These are phyloP conservation scores for Selene dorsalis DNA, from an alignment of 2,797 vertebrate species.

Conservation along the genomic window DNA sequence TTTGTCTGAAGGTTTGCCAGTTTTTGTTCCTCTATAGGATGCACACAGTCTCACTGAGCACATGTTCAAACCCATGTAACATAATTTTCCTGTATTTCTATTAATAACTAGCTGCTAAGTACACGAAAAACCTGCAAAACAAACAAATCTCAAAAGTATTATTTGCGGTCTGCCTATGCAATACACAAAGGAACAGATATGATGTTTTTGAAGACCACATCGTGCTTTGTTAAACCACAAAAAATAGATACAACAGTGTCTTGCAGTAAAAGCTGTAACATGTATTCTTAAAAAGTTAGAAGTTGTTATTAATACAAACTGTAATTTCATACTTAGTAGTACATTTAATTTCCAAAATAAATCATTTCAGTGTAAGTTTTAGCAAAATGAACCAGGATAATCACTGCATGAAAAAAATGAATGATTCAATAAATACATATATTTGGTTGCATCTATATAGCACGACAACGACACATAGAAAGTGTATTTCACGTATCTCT, in stretches of 20 bases:
- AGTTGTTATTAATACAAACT: too few species aligned
- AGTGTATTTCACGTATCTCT: neutral
- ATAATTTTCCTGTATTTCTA: neutral
- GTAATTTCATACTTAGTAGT: too few species aligned
- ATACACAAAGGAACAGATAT: neutral
- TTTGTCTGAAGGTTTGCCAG: slow-evolving; percentile 2
- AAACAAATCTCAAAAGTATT: neutral
- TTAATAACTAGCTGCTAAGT: neutral
- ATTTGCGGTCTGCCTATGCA: neutral
- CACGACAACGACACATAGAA: too few species aligned
- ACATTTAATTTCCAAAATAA: too few species aligned
- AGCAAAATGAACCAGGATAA: neutral
- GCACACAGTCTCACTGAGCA: neutral
- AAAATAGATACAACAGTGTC: neutral
- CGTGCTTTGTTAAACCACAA: neutral
- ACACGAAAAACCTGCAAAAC: neutral
- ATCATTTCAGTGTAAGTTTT: too few species aligned
- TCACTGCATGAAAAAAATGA: neutral
- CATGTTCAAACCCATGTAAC: neutral
- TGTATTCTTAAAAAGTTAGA: too few species aligned
- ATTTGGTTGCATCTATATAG: neutral
- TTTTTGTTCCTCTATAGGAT: neutral
- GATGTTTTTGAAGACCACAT: neutral
- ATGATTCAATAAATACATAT: neutral
- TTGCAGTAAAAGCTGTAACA: neutral